phyloP scores from a whole-genome alignment of 2,888 invertebrate genomes.

The Willowsia nigromaculata region DNA sequence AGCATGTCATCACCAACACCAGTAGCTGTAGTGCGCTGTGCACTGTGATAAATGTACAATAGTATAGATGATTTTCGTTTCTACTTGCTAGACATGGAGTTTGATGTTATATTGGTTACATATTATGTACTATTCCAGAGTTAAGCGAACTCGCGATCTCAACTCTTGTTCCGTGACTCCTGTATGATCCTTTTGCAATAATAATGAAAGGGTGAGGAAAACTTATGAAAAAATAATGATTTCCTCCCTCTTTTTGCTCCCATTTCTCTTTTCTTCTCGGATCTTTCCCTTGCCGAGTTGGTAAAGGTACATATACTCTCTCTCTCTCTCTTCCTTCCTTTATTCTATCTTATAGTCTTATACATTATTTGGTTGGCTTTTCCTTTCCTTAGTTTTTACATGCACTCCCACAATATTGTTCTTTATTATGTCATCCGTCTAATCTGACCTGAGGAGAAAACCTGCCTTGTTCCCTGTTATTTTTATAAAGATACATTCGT shows the following conservation, averaged over 20 bases:
- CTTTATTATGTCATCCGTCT: background rate
- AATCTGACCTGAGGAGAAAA: background rate
- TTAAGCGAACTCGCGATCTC: background rate
- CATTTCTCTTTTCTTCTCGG: constrained; percentile 1
- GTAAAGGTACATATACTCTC: background rate
- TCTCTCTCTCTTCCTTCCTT: constrained; percentile 6
- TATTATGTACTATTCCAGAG: background rate
- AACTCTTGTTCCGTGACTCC: constrained; percentile 39
- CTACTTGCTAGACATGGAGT: background rate
- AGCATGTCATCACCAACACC: constrained; percentile 20
- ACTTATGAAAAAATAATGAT: constrained; percentile 74
- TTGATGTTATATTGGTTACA: background rate
- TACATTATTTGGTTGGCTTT: too few species aligned
- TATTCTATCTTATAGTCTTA: too few species aligned
- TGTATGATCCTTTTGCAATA: constrained; percentile 65
- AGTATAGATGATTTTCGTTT: background rate
- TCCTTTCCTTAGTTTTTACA: background rate
- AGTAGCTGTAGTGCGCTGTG: background rate
- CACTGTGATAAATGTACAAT: too few species aligned
- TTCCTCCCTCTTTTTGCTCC: constrained; percentile 55
- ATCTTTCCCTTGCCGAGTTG: background rate
- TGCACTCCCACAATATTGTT: background rate
- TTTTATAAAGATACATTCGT: too few species aligned
- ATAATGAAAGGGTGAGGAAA: constrained; percentile 73
- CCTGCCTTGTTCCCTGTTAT: too few species aligned